Conservation (phyloP, 2,113 vertebrate species). For the Ctenomys sociabilis region DNA sequence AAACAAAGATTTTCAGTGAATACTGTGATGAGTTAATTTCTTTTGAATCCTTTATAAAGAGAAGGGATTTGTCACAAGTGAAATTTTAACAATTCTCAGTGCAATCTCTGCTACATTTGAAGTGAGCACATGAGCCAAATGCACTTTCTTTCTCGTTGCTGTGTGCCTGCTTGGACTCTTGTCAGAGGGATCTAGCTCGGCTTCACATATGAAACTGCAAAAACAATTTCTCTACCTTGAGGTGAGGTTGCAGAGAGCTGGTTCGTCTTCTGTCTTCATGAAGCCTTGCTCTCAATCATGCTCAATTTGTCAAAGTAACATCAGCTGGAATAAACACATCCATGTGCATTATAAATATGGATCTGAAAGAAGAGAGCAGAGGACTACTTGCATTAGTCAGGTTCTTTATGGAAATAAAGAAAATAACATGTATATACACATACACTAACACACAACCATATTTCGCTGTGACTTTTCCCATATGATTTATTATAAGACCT, state of each 20-base stretch:
- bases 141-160: neutral
- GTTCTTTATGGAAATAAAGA: neutral
- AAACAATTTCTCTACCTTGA: neutral
- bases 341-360: neutral
- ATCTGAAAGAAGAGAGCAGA: neutral
- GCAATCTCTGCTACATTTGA: neutral
- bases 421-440: too few relatives aligned
- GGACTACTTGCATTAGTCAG: neutral
- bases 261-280: neutral
- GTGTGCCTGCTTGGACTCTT: neutral
- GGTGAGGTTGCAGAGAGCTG: neutral
- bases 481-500: neutral
- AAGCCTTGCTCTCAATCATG: neutral
- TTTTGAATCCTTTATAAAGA: slow-evolving; percentile 54
- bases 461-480: neutral
- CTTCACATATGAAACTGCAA: neutral
- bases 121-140: neutral
- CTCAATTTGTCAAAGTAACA: neutral
- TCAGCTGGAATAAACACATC: neutral
- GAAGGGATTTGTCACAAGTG: slow-evolving; percentile 44
- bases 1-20: slow-evolving; percentile 68
- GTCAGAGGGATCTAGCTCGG: neutral
- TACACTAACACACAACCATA: neutral
- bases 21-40: slow-evolving; percentile 62
- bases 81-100: slow-evolving; percentile 28